Evolutionary conservation across 1,140 invertebrate species (phyloP), one percentile per base, ranked within the genome.

Genomic region (Sycophila sp.): DNA sequence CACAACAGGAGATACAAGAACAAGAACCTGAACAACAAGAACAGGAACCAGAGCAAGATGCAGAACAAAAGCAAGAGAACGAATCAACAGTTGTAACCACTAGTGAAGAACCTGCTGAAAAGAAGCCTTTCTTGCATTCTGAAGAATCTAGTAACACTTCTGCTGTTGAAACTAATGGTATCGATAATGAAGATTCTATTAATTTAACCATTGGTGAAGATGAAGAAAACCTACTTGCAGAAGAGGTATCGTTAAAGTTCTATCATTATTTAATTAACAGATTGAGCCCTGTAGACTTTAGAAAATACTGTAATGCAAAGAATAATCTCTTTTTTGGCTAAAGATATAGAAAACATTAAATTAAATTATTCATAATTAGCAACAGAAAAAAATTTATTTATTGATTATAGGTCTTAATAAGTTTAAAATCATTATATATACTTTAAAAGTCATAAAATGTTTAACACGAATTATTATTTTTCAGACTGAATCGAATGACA

Each of bases 201-300:
- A 93, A 93, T 82, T 85, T 94, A 65, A 93, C 92, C 68, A 90
- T 94, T 78, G 92, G 91, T 42, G 93, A 94, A 84, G 93, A 94
- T 84, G 93, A 94, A 77, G 89, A 90, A 78, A 90, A 90, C 86
- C 86, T 94, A 45, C 88, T 94, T 63, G 91, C 90, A 75, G 92
- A 93, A 84, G 92, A 94, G 89, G 91, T 89, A 84, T 45, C 58
- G 53, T 69, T 36, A 56, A 68, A 24, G 8, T 47, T 22, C 6
- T 22, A 5, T 22, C 19, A 10, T 47, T 3, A 6, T 10, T 11
- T 22, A 47, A 19, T 13, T 8, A 47, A n/a, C 7, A 47, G 19
- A 19, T 19, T 22, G n/a, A n/a, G n/a, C n/a, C n/a, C n/a, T n/a
- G n/a, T n/a, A n/a, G n/a, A n/a, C n/a, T n/a, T n/a, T n/a, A n/a